A percentile compares a stretch with the other conserved stretches of the same genome.
Evolutionary conservation across 2,888 invertebrate genomes (phyloP).

Genomic region (Dermolepida albohirtum): DNA sequence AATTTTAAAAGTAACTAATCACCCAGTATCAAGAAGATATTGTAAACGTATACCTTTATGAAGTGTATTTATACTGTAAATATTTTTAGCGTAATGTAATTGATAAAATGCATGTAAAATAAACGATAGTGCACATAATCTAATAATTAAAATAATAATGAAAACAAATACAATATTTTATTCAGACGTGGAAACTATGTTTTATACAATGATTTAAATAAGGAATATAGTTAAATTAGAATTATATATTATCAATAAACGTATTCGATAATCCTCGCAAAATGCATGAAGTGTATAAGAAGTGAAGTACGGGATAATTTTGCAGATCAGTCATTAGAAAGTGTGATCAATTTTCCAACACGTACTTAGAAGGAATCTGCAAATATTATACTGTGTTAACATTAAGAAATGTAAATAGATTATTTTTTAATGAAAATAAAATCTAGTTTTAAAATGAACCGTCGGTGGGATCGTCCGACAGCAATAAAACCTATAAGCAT

Average conservation of each 20-base stretch:
- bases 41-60: slow-evolving; percentile 27
- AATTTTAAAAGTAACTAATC: slow-evolving; percentile 22
- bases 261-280: slow-evolving; percentile 43
- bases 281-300: slow-evolving; percentile 25
- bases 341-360: neutral
- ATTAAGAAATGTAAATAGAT: slow-evolving; percentile 32
- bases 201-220: slow-evolving; percentile 41
- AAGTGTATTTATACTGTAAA: slow-evolving; percentile 28
- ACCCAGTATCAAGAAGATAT: slow-evolving; percentile 26
- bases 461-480: slow-evolving; percentile 9
- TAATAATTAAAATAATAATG: slow-evolving; percentile 18
- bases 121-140: slow-evolving; percentile 41
- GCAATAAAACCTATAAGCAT: slow-evolving; percentile 37
- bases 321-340: slow-evolving; percentile 2
- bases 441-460: slow-evolving; percentile 32
- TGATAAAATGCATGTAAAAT: slow-evolving; percentile 40
- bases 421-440: slow-evolving; percentile 30
- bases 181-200: slow-evolving; percentile 40
- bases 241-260: slow-evolving; percentile 31
- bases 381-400: neutral
- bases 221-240: slow-evolving; percentile 25
- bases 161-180: slow-evolving; percentile 36
- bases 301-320: slow-evolving; percentile 5
- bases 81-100: slow-evolving; percentile 22
- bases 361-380: neutral